Evolutionary conservation across 2,888 invertebrate genomes (phyloP).

Genomic region (Cataglyphis rosenhaueri): DNA sequence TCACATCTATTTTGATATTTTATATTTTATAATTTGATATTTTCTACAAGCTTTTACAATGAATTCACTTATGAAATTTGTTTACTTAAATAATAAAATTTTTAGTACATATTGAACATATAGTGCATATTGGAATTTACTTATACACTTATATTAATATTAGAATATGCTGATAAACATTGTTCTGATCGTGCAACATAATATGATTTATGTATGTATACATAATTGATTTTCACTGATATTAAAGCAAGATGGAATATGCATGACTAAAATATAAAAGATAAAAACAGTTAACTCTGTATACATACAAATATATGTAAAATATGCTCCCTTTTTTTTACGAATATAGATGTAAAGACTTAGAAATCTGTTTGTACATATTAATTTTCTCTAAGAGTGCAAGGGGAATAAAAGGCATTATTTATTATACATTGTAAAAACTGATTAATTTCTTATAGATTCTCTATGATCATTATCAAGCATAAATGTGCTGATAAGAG

Average conservation of each 20-base stretch:
- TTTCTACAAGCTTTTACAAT: constrained; percentile 10
- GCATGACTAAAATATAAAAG: constrained; percentile 29
- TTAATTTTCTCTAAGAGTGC: constrained; percentile 25
- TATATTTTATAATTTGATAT: constrained; percentile 18
- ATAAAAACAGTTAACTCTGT: constrained; percentile 40
- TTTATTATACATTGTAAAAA: constrained; percentile 45
- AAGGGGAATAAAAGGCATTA: constrained; percentile 9
- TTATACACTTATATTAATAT: constrained; percentile 5
- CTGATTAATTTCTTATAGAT: constrained; percentile 20
- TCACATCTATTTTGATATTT: constrained; percentile 10
- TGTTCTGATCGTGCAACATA: constrained; percentile 6
- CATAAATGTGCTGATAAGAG: constrained; percentile 6
- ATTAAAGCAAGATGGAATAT: not conserved
- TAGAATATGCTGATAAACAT: constrained; percentile 6
- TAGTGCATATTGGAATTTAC: not conserved
- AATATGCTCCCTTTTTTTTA: constrained; percentile 36
- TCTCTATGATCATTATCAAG: not conserved
- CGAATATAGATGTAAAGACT: constrained; percentile 44
- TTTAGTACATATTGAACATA: constrained; percentile 1
- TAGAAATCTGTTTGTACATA: constrained; percentile 15
- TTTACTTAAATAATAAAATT: constrained; percentile 1
- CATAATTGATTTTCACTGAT: constrained; percentile 35
- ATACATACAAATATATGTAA: constrained; percentile 21
- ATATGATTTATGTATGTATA: constrained; percentile 12
- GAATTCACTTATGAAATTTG: not conserved